Evolutionary conservation across 2,888 invertebrate species (phyloP).

Genomic region (Yponomeuta cagnagella): DNA sequence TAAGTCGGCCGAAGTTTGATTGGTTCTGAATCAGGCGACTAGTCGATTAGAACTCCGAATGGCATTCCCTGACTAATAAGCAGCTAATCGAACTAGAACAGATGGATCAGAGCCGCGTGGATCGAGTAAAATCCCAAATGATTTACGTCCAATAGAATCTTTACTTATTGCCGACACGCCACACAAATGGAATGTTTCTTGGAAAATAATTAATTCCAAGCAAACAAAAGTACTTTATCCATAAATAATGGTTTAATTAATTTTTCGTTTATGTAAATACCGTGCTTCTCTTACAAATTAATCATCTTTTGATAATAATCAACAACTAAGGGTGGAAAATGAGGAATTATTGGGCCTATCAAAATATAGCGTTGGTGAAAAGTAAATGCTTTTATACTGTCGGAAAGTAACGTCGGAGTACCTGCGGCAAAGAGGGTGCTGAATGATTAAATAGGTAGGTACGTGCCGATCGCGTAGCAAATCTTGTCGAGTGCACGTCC

Average conservation of each 20-base stretch:
- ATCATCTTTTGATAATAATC: not conserved
- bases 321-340: not conserved
- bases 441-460: conserved; percentile 23
- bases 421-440: conserved; percentile 7
- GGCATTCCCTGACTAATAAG: not conserved
- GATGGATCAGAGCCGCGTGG: not conserved
- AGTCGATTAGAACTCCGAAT: not conserved
- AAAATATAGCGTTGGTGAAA: not conserved
- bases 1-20: not conserved
- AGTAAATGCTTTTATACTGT: not conserved
- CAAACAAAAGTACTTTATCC: not conserved
- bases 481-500: conserved; percentile 29
- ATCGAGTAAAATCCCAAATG: not conserved
- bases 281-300: not conserved
- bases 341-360: not conserved
- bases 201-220: not conserved
- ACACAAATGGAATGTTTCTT: not conserved
- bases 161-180: not conserved
- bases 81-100: not conserved
- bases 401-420: not conserved
- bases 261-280: not conserved
- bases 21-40: not conserved
- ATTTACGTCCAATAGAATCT: not conserved
- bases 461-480: conserved; percentile 30
- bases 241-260: not conserved